Percentiles rank a stretch among this genome's conserved stretches.
These are phyloP conservation scores for Tribolium castaneum DNA, from an alignment of 1,140 invertebrate species.

Conservation along the genomic window DNA sequence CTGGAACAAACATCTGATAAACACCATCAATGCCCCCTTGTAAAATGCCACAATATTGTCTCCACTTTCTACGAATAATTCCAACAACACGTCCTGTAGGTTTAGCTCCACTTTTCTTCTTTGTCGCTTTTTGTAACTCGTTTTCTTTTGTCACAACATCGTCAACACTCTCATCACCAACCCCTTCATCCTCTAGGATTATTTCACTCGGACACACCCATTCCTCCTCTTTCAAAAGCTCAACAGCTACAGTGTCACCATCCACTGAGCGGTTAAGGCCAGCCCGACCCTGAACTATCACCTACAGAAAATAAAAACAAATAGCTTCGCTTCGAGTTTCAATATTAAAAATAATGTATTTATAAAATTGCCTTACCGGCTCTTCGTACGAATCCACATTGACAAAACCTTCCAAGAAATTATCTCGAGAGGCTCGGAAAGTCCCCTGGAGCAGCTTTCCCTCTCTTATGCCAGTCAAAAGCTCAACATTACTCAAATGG, in stretches of 20 bases:
- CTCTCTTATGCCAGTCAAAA: slow-evolving; percentile 83
- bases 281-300: slow-evolving; percentile 89
- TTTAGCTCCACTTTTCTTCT: slow-evolving; percentile 66
- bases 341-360: too few relatives aligned
- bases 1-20: slow-evolving; percentile 89
- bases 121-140: slow-evolving; percentile 60
- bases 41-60: slow-evolving; percentile 96
- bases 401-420: slow-evolving; percentile 95
- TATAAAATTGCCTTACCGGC: too few relatives aligned
- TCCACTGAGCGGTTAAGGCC: slow-evolving; percentile 96
- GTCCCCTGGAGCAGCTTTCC: slow-evolving; percentile 86
- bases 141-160: slow-evolving; percentile 71
- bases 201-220: slow-evolving; percentile 91
- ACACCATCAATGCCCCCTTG: slow-evolving; percentile 78
- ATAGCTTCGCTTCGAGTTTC: too few relatives aligned
- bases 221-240: slow-evolving; percentile 89
- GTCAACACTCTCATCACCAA: slow-evolving; percentile 72
- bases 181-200: slow-evolving; percentile 83
- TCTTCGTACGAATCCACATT: slow-evolving; percentile 82
- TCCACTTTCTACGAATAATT: slow-evolving; percentile 96
- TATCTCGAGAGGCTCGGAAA: slow-evolving; percentile 87
- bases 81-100: slow-evolving; percentile 93
- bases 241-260: slow-evolving; percentile 93
- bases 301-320: too few relatives aligned
- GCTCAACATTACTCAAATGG: slow-evolving; percentile 81